A percentile compares a stretch with the other conserved stretches of the same genome.
These are phyloP conservation scores for Ivindomyrus marchei DNA, from an alignment of 2,113 vertebrate species.

Conservation along the genomic window DNA sequence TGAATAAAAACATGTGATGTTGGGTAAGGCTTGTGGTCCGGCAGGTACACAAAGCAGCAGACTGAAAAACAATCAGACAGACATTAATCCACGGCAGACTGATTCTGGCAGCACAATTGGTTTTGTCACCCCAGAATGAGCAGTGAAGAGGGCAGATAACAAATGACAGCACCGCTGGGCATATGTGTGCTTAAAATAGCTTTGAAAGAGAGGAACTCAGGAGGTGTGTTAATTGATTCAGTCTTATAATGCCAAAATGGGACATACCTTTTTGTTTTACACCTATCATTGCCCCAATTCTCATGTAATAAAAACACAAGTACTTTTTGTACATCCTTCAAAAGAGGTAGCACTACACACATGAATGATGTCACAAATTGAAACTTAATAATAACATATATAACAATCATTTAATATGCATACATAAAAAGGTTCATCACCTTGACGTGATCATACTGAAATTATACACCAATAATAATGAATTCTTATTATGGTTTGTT, in stretches of 20 bases:
- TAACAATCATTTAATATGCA: background rate
- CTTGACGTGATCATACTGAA: background rate
- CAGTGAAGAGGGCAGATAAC: constrained; percentile 46
- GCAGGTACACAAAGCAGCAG: background rate
- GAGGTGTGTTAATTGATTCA: background rate
- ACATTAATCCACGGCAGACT: constrained; percentile 53
- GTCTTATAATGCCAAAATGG: background rate
- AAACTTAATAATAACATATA: background rate
- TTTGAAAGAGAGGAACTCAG: background rate
- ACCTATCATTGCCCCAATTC: background rate
- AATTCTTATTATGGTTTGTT: background rate
- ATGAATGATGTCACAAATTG: background rate
- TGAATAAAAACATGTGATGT: background rate
- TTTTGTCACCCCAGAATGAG: constrained; percentile 56
- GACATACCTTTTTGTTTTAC: background rate
- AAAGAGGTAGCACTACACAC: background rate
- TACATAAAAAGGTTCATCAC: background rate
- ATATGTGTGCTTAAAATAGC: constrained; percentile 8
- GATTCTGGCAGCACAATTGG: constrained; percentile 51
- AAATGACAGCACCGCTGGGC: constrained; percentile 36
- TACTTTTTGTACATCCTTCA: background rate
- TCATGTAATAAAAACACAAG: background rate
- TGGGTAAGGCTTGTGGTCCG: background rate
- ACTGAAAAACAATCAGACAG: constrained; percentile 37
- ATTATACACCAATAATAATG: background rate